A percentile compares a stretch with the other conserved stretches of the same genome.
These are phyloP conservation scores for Tetrao urogallus DNA, from an alignment of 2,113 vertebrate species.

Conservation along the genomic window DNA sequence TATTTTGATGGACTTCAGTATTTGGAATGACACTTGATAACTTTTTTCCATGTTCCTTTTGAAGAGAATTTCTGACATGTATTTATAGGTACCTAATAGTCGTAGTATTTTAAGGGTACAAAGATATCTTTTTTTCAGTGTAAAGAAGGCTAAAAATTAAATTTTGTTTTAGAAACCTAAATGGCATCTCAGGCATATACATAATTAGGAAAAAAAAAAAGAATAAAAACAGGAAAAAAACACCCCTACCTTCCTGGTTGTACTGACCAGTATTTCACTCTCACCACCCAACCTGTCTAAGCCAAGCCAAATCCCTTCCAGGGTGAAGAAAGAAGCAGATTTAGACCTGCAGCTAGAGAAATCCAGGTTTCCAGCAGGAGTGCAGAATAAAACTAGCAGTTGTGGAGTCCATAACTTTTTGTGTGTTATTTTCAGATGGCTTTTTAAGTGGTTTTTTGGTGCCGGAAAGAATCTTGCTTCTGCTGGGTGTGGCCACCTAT, in stretches of 20 bases:
- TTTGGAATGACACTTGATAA: neutral
- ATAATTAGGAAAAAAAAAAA: neutral
- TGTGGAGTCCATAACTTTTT: neutral
- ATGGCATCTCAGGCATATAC: neutral
- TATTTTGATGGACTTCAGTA: neutral
- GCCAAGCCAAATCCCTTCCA: neutral
- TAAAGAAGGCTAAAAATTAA: neutral
- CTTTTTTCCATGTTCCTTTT: neutral
- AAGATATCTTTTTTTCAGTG: neutral
- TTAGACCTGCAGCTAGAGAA: neutral
- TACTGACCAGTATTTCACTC: neutral
- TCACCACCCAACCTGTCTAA: accelerated
- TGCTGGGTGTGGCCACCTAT: neutral
- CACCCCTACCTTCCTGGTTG: neutral
- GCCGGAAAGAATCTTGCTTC: neutral
- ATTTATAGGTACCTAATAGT: neutral
- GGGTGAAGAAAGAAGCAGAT: neutral
- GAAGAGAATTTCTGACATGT: neutral
- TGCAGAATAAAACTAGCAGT: neutral
- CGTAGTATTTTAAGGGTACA: neutral
- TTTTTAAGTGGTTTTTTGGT: neutral
- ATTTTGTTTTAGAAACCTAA: neutral
- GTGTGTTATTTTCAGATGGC: neutral
- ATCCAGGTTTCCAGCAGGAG: neutral
- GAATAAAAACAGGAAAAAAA: neutral